Conservation (phyloP, 2,888 invertebrate genomes). For the Pterostichus madidus region DNA sequence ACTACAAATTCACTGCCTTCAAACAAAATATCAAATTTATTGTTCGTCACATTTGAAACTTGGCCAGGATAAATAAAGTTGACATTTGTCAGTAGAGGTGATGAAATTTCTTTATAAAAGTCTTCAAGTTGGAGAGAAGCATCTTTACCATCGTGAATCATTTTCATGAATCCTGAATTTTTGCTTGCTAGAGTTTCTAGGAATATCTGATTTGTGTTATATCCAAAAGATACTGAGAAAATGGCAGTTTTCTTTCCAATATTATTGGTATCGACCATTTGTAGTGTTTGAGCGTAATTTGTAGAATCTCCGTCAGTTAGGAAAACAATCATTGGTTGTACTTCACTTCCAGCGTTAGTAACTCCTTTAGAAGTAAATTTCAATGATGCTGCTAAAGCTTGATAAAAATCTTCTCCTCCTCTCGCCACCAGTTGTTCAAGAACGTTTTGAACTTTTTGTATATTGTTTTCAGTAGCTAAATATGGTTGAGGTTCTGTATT, state of each 20-base stretch:
- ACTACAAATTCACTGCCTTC: conserved; percentile 81
- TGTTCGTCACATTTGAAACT: conserved; percentile 74
- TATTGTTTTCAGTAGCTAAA: conserved; percentile 77
- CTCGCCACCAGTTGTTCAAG: conserved; percentile 77
- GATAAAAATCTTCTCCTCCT: conserved; percentile 82
- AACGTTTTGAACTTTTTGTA: conserved; percentile 78
- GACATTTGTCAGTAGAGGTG: conserved; percentile 76
- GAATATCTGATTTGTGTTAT: conserved; percentile 76
- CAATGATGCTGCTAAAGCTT: conserved; percentile 77
- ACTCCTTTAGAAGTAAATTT: conserved; percentile 74
- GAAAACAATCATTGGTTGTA: conserved; percentile 66
- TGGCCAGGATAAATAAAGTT: conserved; percentile 74
- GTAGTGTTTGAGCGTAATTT: conserved; percentile 18
- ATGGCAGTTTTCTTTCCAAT: conserved; percentile 70
- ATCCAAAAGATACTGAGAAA: conserved; percentile 77
- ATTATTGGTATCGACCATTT: conserved; percentile 33
- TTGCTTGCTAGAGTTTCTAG: conserved; percentile 75
- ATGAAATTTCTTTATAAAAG: conserved; percentile 76
- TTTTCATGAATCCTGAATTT: conserved; percentile 76
- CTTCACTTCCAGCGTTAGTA: neutral
- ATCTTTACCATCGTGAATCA: conserved; percentile 77
- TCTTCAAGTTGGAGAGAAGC: conserved; percentile 76
- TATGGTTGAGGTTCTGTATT: too few relatives aligned
- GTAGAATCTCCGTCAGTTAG: conserved; percentile 72
- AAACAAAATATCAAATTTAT: conserved; percentile 79